Evolutionary conservation across 2,113 vertebrate genomes (phyloP).

Genomic region (Muntiacus reevesi): DNA sequence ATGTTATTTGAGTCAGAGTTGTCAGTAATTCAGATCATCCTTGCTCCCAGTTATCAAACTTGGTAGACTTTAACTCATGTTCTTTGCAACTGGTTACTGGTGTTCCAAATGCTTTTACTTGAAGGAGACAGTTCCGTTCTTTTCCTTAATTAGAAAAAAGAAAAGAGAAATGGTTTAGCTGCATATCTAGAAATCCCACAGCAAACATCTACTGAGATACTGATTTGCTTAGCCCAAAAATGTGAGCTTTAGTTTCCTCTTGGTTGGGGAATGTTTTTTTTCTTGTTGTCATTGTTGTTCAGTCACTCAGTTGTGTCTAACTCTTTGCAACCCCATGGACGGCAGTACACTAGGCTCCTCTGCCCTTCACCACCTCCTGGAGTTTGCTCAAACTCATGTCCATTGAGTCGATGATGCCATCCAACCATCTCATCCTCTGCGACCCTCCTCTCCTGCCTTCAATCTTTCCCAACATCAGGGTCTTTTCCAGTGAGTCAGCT

Average conservation of each 20-base stretch:
- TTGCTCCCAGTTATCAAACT: not conserved
- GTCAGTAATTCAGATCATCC: not conserved
- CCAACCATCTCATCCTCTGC: not conserved
- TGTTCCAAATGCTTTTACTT: not conserved
- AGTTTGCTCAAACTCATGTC: not conserved
- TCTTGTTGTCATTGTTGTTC: not conserved
- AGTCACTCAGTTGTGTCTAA: not conserved
- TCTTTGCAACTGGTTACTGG: not conserved
- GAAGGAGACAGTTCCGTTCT: not conserved
- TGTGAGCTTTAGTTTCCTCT: constrained; percentile 38
- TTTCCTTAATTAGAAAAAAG: not conserved
- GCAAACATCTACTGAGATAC: not conserved
- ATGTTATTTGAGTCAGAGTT: not conserved
- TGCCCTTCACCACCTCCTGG: not conserved
- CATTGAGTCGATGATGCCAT: not conserved
- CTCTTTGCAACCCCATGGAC: not conserved
- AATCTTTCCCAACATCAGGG: not conserved
- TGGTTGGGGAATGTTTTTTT: constrained; percentile 28
- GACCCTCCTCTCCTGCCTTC: not conserved
- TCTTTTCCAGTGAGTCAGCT: not conserved
- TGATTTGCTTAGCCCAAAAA: constrained; percentile 35
- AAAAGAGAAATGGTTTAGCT: not conserved
- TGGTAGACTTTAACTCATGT: not conserved
- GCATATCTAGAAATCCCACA: not conserved
- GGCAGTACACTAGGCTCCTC: not conserved